Evolutionary conservation across 2,888 invertebrate species (phyloP), one percentile per base, ranked within the genome.

Genomic region (Erebia palarica): DNA sequence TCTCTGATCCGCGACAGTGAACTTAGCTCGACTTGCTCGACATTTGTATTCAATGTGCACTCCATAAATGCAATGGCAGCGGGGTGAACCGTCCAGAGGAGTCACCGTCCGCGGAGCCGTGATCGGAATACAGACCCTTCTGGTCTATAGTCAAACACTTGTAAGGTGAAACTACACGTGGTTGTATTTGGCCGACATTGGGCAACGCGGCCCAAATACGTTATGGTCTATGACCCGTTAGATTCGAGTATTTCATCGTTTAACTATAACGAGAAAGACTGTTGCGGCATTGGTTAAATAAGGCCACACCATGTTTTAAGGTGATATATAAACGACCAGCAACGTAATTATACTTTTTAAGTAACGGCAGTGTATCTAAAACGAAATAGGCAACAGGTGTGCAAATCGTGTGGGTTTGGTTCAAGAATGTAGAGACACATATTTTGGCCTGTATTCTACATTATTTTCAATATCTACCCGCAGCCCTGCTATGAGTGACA

Each of bases 81-180:
- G 82, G 84, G 84, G 83, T 87, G 88, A 85, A 88, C 87, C 83
- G 86, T 83, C 82, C 85, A 82, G 87, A 88, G 88, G 88, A 91
- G 92, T 92, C 92, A 91, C 86, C 89, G 92, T 79, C 90, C 91
- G 87, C 86, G 75, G 76, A 76, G 76, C 80, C 91, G 92, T 91
- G 92, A 82, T 78, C 79, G 81, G 92, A 90, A 93, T 93, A 89
- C 87, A 73, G 75, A 76, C 75, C 73, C 65, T 71, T 59, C 47
- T 61, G 65, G 60, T 63, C 68, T 61, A 10, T 55, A 55, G 64
- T 68, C 75, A 63, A 49, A 65, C 59, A 63, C 66, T 59, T 58
- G 47, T 53, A 51, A 49, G 49, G 63, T 59, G n/a, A 44, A 67
- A 53, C 59, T 51, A 73, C 57, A 55, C 63, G 64, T 81, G 84